Evolutionary conservation across 2,113 vertebrate genomes (phyloP).

Genomic region (Halichoerus grypus): DNA sequence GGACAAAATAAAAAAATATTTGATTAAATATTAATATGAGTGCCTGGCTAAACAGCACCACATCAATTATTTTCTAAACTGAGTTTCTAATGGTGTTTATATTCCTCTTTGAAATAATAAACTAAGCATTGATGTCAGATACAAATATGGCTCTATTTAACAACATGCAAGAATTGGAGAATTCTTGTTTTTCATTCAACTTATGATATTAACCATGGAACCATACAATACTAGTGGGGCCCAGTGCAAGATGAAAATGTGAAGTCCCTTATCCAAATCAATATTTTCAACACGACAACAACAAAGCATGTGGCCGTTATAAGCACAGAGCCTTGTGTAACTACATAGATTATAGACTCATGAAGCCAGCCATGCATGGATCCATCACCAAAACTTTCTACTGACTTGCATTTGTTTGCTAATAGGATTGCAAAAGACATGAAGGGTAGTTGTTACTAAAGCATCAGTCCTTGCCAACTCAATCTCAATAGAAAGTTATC

Average conservation of each 20-base stretch:
- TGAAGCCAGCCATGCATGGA: background rate
- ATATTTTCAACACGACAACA: background rate
- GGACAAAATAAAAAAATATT: background rate
- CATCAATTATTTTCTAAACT: background rate
- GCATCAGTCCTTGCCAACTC: conserved; percentile 56
- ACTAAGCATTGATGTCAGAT: background rate
- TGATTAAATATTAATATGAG: background rate
- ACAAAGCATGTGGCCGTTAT: background rate
- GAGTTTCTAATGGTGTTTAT: background rate
- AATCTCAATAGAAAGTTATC: background rate
- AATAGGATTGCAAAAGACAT: conserved; percentile 57
- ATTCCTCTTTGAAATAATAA: background rate
- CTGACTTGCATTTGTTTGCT: conserved; percentile 16
- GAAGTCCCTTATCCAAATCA: background rate
- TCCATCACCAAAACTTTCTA: background rate
- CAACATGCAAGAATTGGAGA: background rate
- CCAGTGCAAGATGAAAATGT: background rate
- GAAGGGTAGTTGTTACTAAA: background rate
- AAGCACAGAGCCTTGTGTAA: background rate
- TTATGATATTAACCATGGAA: background rate
- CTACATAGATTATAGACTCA: background rate
- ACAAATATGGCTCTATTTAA: background rate
- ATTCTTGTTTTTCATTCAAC: conserved; percentile 37
- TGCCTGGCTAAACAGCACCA: background rate
- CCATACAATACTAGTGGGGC: background rate